A percentile compares a stretch with the other conserved stretches of the same genome.
Evolutionary conservation across 2,888 invertebrate species (phyloP).

Genomic region (Aricia artaxerxes): DNA sequence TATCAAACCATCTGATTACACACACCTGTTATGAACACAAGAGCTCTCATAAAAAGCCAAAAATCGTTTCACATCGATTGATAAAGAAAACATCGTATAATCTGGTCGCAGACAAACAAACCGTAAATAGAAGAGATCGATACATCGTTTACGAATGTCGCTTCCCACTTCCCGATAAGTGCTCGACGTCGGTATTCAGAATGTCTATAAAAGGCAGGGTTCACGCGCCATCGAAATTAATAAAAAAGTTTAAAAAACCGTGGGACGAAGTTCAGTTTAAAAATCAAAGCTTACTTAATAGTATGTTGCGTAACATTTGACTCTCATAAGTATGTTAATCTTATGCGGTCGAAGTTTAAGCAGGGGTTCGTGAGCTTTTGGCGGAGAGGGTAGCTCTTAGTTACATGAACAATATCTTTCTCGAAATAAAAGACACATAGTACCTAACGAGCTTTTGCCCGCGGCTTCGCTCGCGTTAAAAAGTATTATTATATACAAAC

Average conservation of each 20-base stretch:
- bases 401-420: too few relatives aligned
- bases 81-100: background rate
- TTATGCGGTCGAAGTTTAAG: too few relatives aligned
- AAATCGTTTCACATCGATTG: background rate
- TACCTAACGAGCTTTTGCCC: too few relatives aligned
- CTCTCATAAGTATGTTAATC: background rate
- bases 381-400: too few relatives aligned
- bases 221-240: background rate
- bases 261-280: background rate
- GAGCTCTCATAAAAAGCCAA: background rate
- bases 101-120: constrained; percentile 14
- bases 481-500: too few relatives aligned
- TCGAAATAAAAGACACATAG: too few relatives aligned
- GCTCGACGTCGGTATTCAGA: background rate
- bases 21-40: background rate
- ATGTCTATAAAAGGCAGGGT: background rate
- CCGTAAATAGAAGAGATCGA: constrained; percentile 25
- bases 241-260: too few relatives aligned
- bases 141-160: constrained; percentile 16
- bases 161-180: constrained; percentile 21
- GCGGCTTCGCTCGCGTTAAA: too few relatives aligned
- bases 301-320: background rate
- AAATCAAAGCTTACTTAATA: background rate
- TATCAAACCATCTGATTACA: too few relatives aligned
- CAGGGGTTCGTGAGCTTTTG: too few relatives aligned